Percentiles rank a stretch among this genome's conserved stretches.
Conservation (phyloP, 1,140 invertebrate species). For the Tyrophagus putrescentiae region DNA sequence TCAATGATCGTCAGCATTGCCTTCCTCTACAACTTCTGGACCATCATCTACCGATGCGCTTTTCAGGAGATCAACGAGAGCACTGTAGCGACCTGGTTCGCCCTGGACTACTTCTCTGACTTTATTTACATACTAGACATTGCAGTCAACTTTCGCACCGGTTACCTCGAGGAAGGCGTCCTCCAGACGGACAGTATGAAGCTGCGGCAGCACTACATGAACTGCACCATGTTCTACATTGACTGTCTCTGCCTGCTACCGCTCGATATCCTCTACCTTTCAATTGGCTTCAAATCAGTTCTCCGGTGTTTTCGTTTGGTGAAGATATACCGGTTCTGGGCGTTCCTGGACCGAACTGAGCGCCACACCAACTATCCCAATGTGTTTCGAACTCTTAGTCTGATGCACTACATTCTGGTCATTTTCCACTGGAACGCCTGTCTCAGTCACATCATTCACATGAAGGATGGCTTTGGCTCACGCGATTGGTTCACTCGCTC, state of each 20-base stretch:
- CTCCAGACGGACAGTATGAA: slow-evolving; percentile 86
- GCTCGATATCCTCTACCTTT: slow-evolving; percentile 92
- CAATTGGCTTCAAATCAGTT: slow-evolving; percentile 94
- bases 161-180: slow-evolving; percentile 88
- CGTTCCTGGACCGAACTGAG: slow-evolving; percentile 94
- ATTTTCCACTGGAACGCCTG: slow-evolving; percentile 99
- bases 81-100: slow-evolving; percentile 84
- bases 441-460: slow-evolving; percentile 86
- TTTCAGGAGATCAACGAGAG: slow-evolving; percentile 63
- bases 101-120: slow-evolving; percentile 88
- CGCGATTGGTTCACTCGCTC: slow-evolving; percentile 63
- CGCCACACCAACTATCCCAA: slow-evolving; percentile 97
- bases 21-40: slow-evolving; percentile 98
- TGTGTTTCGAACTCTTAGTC: slow-evolving; percentile 74
- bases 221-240: slow-evolving; percentile 95
- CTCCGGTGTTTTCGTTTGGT: slow-evolving; percentile 88
- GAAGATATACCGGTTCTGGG: slow-evolving; percentile 96
- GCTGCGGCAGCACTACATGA: slow-evolving; percentile 90
- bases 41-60: slow-evolving; percentile 93
- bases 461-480: slow-evolving; percentile 80
- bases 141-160: slow-evolving; percentile 89
- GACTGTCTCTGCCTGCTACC: slow-evolving; percentile 93
- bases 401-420: slow-evolving; percentile 90
- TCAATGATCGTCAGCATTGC: slow-evolving; percentile 91
- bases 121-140: slow-evolving; percentile 91